Conservation (phyloP, 2,888 invertebrate species). For the Pherbina coryleti region DNA sequence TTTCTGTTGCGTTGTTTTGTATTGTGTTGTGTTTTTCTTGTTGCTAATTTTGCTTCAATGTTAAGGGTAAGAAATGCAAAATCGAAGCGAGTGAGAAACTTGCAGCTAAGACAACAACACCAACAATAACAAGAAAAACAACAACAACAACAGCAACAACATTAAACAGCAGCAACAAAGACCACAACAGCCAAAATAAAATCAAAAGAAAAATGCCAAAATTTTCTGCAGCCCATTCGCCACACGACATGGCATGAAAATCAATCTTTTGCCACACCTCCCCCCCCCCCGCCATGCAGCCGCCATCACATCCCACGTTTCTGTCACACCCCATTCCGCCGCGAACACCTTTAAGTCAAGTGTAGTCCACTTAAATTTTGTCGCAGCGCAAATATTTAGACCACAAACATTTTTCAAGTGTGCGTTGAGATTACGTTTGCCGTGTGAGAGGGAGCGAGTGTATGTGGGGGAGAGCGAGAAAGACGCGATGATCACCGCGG, state of each 20-base stretch:
- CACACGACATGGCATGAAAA: not conserved
- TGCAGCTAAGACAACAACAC: not conserved
- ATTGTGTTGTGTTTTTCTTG: conserved; percentile 5
- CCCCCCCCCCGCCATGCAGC: not conserved
- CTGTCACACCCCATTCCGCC: not conserved
- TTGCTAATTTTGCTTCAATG: conserved; percentile 36
- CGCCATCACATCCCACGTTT: not conserved
- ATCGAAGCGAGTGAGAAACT: conserved; percentile 22
- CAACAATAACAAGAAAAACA: conserved; percentile 4
- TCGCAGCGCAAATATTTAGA: conserved; percentile 1
- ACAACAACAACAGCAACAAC: not conserved
- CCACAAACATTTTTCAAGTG: conserved; percentile 8
- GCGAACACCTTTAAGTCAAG: not conserved
- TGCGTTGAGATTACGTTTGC: not conserved
- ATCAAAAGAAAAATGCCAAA: conserved; percentile 30
- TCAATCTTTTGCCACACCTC: not conserved
- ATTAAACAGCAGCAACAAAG: no score
- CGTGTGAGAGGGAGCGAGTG: no score
- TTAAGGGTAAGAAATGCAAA: conserved; percentile 37
- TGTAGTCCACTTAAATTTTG: conserved; percentile 3
- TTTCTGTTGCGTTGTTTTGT: not conserved
- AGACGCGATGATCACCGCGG: no score
- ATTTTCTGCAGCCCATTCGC: conserved; percentile 16
- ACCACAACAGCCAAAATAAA: not conserved
- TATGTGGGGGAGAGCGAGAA: no score